Percentiles rank a stretch among this genome's conserved stretches.
These are phyloP conservation scores for Triplophysa siluroides DNA, from an alignment of 2,113 vertebrate genomes.

Conservation along the genomic window DNA sequence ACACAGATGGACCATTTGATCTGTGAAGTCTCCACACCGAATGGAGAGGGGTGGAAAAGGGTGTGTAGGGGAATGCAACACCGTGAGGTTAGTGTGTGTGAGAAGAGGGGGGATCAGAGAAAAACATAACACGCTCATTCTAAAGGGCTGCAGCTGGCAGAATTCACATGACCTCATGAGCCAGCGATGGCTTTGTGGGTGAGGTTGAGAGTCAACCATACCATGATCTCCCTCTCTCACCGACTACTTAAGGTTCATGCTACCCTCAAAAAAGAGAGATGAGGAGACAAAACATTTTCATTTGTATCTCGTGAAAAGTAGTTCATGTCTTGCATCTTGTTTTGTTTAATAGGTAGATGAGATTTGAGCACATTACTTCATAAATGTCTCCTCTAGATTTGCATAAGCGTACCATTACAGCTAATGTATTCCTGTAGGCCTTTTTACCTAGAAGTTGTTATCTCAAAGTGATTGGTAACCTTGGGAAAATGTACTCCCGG, in stretches of 20 bases:
- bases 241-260: neutral
- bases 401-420: neutral
- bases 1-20: slow-evolving; percentile 58
- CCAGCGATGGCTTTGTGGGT: slow-evolving; percentile 50
- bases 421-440: neutral
- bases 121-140: slow-evolving; percentile 38
- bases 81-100: slow-evolving; percentile 45
- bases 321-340: no score
- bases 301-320: neutral
- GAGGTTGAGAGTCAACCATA: slow-evolving; percentile 35
- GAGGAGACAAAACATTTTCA: neutral
- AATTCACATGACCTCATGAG: slow-evolving; percentile 64
- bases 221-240: slow-evolving; percentile 35
- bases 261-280: neutral
- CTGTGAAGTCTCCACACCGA: slow-evolving; percentile 41
- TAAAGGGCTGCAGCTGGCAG: slow-evolving; percentile 58
- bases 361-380: no score
- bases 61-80: slow-evolving; percentile 53
- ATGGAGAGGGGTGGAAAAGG: slow-evolving; percentile 40
- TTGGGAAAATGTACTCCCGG: no score
- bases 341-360: no score
- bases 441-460: no score
- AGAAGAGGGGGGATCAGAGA: slow-evolving; percentile 30
- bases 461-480: no score
- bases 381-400: no score